Conservation (phyloP, 2,888 invertebrate genomes). For the Herminia tarsipennalis region DNA sequence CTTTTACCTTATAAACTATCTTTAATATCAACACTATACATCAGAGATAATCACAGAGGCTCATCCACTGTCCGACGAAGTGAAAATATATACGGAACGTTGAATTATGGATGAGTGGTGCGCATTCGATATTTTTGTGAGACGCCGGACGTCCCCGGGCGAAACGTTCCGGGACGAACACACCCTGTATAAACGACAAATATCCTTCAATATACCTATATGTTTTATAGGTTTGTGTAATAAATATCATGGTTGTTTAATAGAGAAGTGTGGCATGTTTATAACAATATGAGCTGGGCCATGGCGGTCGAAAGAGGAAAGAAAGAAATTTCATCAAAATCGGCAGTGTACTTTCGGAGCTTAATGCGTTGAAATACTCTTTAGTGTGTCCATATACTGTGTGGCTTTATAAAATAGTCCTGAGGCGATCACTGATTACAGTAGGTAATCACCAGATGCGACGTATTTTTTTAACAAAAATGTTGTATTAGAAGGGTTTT, state of each 20-base stretch:
- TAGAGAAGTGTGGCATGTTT: neutral
- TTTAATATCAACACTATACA: slow-evolving; percentile 12
- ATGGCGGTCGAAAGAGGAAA: no score
- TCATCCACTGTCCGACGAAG: slow-evolving; percentile 30
- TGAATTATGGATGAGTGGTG: slow-evolving; percentile 45
- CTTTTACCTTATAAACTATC: no score
- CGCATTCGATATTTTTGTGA: slow-evolving; percentile 46
- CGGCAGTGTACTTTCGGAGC: no score
- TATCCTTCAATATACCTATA: slow-evolving; percentile 7
- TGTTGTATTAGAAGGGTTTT: no score
- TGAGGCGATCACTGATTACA: no score
- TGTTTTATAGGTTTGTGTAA: slow-evolving; percentile 5
- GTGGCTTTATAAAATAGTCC: no score
- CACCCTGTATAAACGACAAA: slow-evolving; percentile 33
- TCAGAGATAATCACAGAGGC: slow-evolving; percentile 26
- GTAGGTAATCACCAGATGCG: no score
- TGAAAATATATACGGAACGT: slow-evolving; percentile 46
- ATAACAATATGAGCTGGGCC: neutral
- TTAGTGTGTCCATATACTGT: no score
- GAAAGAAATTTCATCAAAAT: no score
- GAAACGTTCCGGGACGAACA: slow-evolving; percentile 45
- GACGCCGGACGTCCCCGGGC: slow-evolving; percentile 52
- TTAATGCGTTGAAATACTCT: no score
- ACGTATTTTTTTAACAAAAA: no score
- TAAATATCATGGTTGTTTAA: neutral